A percentile compares a stretch with the other conserved stretches of the same genome.
phyloP scores from a whole-genome alignment of 2,113 vertebrate genomes.

The Macrotus californicus region DNA sequence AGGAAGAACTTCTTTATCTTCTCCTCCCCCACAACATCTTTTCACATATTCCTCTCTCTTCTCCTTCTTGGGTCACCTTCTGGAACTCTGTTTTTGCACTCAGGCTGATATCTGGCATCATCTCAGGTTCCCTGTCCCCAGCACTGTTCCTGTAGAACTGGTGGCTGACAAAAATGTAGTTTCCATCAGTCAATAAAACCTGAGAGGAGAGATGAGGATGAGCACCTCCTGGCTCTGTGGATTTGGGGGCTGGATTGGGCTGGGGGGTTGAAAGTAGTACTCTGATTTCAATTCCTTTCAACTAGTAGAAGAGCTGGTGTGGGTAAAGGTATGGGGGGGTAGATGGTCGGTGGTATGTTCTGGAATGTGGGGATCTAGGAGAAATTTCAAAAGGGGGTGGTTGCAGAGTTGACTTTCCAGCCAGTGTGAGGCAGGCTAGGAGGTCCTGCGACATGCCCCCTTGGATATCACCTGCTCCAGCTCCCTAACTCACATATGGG shows the following conservation, averaged over 20 bases:
- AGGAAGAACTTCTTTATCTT: conserved; percentile 17
- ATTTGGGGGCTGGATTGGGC: not conserved
- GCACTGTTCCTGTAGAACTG: conserved; percentile 43
- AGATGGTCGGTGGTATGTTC: not conserved
- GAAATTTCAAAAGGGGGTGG: not conserved
- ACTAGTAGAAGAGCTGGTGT: not conserved
- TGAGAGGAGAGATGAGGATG: conserved; percentile 57
- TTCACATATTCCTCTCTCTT: conserved; percentile 26
- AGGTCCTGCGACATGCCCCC: not conserved
- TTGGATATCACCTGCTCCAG: not conserved
- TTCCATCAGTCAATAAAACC: conserved; percentile 69
- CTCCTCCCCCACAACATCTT: not conserved
- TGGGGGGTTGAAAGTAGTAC: not conserved
- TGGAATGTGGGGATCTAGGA: not conserved
- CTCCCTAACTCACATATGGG: not conserved
- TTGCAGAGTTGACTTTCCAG: conserved; percentile 10
- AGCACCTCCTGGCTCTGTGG: conserved; percentile 37
- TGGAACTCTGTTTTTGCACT: conserved; percentile 43
- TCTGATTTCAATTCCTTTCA: conserved; percentile 38
- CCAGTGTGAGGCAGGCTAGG: not conserved
- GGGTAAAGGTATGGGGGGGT: not conserved
- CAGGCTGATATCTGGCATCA: conserved; percentile 59
- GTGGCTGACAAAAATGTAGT: conserved; percentile 59
- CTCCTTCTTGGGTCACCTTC: conserved; percentile 57
- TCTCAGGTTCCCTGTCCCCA: conserved; percentile 65